Evolutionary conservation across 2,113 vertebrate genomes (phyloP).

Genomic region (Trematomus loennbergii): DNA sequence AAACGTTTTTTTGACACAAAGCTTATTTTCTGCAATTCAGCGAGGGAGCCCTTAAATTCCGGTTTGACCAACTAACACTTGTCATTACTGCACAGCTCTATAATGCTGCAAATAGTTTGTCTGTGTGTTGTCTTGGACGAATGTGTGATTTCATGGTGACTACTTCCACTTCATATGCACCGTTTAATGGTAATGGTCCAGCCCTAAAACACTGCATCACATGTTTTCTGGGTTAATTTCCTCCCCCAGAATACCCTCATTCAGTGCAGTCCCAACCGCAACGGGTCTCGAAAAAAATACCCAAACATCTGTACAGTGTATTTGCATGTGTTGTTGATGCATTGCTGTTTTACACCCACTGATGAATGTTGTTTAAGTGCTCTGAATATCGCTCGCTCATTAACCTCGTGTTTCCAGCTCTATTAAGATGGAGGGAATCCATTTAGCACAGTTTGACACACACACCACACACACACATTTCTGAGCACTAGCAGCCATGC

Average conservation of each 20-base stretch:
- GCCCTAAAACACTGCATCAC: no score
- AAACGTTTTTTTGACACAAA: no score
- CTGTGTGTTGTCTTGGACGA: no score
- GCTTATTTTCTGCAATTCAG: no score
- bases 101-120: no score
- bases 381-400: constrained; percentile 29
- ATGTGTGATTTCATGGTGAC: no score
- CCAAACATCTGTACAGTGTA: background rate
- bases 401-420: constrained; percentile 44
- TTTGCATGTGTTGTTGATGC: background rate
- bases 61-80: no score
- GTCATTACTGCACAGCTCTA: no score
- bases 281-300: background rate
- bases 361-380: constrained; percentile 36
- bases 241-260: background rate
- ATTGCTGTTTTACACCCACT: constrained; percentile 32
- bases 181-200: no score
- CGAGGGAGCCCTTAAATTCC: no score
- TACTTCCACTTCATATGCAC: no score
- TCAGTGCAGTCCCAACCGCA: background rate
- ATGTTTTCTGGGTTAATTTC: background rate
- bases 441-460: constrained; percentile 24
- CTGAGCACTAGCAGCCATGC: background rate
- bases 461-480: background rate
- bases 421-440: constrained; percentile 55